These are phyloP conservation scores for Pseudococcus longispinus DNA, from an alignment of 2,888 invertebrate species.

Conservation along the genomic window DNA sequence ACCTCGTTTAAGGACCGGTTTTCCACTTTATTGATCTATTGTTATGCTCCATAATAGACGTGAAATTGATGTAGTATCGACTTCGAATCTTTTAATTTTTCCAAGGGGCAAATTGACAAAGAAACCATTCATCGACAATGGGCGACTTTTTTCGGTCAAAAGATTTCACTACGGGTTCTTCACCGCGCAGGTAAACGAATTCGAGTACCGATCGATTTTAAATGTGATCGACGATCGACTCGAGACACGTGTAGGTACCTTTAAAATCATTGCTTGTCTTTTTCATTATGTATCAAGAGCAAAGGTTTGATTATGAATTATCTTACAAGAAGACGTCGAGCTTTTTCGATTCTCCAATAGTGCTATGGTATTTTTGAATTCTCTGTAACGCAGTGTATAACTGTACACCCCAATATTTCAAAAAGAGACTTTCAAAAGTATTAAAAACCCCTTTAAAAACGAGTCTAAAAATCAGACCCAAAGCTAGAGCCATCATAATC, in stretches of 20 bases:
- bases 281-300: no score
- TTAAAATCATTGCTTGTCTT: no score
- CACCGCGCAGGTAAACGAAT: neutral
- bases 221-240: neutral
- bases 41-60: conserved; percentile 19
- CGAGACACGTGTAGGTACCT: neutral
- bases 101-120: neutral
- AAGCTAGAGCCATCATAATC: no score
- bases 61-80: conserved; percentile 45
- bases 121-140: neutral
- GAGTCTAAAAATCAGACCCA: no score
- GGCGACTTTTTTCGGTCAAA: neutral
- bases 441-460: no score
- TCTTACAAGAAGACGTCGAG: no score
- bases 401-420: no score
- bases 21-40: conserved; percentile 41
- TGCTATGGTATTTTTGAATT: no score
- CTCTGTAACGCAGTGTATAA: no score
- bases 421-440: no score
- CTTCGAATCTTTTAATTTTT: neutral
- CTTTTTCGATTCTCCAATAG: no score
- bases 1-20: conserved; percentile 40
- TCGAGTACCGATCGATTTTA: neutral
- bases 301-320: no score
- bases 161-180: neutral